Conservation (phyloP, 2,797 vertebrate species). For the Psittacula echo region DNA sequence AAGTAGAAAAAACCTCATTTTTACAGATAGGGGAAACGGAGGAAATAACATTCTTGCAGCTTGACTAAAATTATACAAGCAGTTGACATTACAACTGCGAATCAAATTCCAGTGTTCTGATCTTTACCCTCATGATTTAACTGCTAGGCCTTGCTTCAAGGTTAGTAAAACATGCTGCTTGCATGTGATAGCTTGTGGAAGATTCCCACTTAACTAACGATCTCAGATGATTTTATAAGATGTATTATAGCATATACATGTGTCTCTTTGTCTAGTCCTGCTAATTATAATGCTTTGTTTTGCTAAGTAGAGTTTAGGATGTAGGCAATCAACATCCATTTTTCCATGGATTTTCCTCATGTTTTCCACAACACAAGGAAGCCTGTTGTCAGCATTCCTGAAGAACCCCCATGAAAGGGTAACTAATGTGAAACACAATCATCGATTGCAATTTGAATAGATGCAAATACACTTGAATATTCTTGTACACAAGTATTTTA, state of each 20-base stretch:
- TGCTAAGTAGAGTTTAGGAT: neutral
- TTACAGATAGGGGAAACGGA: neutral
- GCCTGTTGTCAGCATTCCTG: neutral
- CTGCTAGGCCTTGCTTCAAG: constrained; percentile 35
- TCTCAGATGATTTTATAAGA: neutral
- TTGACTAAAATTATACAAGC: neutral
- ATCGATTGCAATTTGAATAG: neutral
- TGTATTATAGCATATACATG: neutral
- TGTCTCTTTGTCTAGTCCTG: neutral
- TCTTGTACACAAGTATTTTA: neutral
- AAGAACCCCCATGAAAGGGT: neutral
- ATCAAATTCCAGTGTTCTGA: constrained; percentile 15
- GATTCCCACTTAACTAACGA: neutral
- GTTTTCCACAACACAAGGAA: neutral
- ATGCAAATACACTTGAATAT: neutral
- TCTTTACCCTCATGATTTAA: constrained; percentile 3
- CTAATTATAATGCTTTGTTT: neutral
- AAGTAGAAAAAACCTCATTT: constrained; percentile 5
- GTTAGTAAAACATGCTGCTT: constrained; percentile 16
- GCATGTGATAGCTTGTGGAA: neutral
- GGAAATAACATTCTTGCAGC: constrained; percentile 27
- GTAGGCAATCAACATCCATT: neutral
- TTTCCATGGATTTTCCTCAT: neutral
- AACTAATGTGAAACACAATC: neutral
- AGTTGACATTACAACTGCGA: neutral